Conservation (phyloP, 2,888 invertebrate genomes). For the Cylloceria caligata region DNA sequence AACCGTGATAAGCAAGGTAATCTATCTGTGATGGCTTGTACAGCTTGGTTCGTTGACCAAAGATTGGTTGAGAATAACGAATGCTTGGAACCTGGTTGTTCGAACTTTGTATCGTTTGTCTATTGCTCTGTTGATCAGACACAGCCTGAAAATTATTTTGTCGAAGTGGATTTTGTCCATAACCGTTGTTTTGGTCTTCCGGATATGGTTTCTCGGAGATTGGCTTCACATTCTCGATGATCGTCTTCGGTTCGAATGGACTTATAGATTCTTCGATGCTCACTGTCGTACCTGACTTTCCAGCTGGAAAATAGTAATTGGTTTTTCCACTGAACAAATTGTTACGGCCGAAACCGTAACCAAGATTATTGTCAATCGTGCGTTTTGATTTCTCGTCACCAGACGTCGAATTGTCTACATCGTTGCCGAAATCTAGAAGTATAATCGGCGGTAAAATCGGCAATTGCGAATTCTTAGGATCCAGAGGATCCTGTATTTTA, state of each 20-base stretch:
- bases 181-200: slow-evolving; percentile 6
- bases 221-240: slow-evolving; percentile 76
- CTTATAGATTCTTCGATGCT: slow-evolving; percentile 83
- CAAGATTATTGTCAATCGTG: slow-evolving; percentile 90
- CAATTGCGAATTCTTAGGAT: slow-evolving; percentile 68
- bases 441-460: slow-evolving; percentile 82
- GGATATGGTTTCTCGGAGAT: slow-evolving; percentile 66
- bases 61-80: slow-evolving; percentile 67
- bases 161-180: slow-evolving; percentile 13
- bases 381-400: slow-evolving; percentile 86
- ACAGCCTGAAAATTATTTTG: slow-evolving; percentile 31
- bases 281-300: slow-evolving; percentile 81
- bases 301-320: slow-evolving; percentile 81
- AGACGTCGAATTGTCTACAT: slow-evolving; percentile 71
- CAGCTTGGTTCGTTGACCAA: slow-evolving; percentile 79
- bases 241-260: slow-evolving; percentile 80
- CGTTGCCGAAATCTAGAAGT: slow-evolving; percentile 80
- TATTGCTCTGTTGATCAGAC: slow-evolving; percentile 6
- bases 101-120: slow-evolving; percentile 12
- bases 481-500: slow-evolving; percentile 33
- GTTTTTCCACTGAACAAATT: slow-evolving; percentile 79
- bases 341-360: slow-evolving; percentile 88
- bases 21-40: slow-evolving; percentile 72
- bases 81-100: slow-evolving; percentile 46
- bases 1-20: slow-evolving; percentile 64